Percentiles rank a stretch among this genome's conserved stretches.
Conservation (phyloP, 2,113 vertebrate species). For the Loxodonta africana region DNA sequence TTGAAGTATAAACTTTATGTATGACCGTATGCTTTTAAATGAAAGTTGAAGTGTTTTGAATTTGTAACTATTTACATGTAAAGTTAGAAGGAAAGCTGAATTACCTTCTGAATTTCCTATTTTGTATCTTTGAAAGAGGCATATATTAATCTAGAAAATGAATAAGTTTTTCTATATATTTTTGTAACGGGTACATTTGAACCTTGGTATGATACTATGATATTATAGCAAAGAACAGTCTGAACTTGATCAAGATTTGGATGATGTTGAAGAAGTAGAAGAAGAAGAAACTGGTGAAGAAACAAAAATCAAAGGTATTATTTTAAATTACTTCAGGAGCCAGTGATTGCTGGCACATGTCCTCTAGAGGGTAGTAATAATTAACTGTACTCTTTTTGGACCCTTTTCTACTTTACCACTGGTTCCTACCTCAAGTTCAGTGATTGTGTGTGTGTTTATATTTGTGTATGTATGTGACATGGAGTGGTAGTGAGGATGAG, state of each 20-base stretch:
- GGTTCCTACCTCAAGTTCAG: background rate
- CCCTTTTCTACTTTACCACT: background rate
- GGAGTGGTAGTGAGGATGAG: background rate
- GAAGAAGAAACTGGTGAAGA: conserved; percentile 97
- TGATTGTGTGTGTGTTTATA: background rate
- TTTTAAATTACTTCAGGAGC: conserved; percentile 77
- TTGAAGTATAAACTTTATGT: conserved; percentile 46
- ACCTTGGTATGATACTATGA: conserved; percentile 81
- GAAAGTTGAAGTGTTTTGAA: background rate
- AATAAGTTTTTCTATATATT: conserved; percentile 72
- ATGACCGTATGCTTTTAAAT: conserved; percentile 58
- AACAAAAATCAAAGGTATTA: conserved; percentile 96
- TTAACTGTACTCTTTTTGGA: background rate
- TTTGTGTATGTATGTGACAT: background rate
- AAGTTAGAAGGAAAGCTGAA: conserved; percentile 21
- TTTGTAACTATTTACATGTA: conserved; percentile 48
- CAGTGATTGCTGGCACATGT: conserved; percentile 53
- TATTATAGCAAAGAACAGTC: conserved; percentile 96
- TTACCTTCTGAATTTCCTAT: conserved; percentile 45
- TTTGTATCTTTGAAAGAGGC: conserved; percentile 61
- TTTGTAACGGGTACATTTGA: conserved; percentile 74
- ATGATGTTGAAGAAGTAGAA: conserved; percentile 99
- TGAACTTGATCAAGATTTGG: conserved; percentile 99
- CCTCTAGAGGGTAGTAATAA: conserved; percentile 26
- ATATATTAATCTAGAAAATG: conserved; percentile 66